These are phyloP conservation scores for Palythoa grandis DNA, from an alignment of 92 coral and sea anemone species.

Conservation along the genomic window DNA sequence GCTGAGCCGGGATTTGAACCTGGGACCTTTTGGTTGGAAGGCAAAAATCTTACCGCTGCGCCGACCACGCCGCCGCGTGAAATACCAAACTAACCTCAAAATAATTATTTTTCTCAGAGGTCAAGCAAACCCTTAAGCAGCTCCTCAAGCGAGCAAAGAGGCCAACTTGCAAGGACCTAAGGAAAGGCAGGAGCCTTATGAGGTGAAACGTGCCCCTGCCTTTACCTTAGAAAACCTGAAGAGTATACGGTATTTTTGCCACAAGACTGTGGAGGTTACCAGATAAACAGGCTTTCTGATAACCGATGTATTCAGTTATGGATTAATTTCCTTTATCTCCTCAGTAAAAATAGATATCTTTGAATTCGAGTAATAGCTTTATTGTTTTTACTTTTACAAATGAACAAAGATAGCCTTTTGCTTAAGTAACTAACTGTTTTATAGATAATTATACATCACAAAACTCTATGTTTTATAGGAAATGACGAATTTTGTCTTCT, in stretches of 20 bases:
- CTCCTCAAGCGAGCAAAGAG: slow-evolving; percentile 26
- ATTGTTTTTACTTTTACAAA: not conserved
- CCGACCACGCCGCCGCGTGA: too few relatives aligned
- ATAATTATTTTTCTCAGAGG: slow-evolving; percentile 4
- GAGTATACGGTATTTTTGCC: not conserved
- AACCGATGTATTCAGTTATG: not conserved
- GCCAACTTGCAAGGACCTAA: not conserved
- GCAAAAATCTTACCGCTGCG: too few relatives aligned
- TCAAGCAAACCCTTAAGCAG: slow-evolving; percentile 25
- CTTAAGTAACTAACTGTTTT: not conserved
- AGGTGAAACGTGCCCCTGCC: slow-evolving; percentile 16
- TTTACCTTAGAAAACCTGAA: not conserved
- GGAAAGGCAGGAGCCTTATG: slow-evolving; percentile 13
- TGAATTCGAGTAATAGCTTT: not conserved
- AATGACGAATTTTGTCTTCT: slow-evolving; percentile 8
- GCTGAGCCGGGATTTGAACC: too few relatives aligned
- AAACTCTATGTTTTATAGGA: not conserved
- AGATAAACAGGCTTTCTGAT: not conserved
- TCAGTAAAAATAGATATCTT: not conserved
- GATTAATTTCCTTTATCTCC: not conserved
- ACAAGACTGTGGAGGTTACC: slow-evolving; percentile 13
- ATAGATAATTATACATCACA: not conserved
- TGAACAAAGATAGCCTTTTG: too few relatives aligned
- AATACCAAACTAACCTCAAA: too few relatives aligned
- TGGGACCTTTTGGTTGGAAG: too few relatives aligned